phyloP scores from a whole-genome alignment of 2,797 vertebrate species.

The Moxostoma hubbsi region DNA sequence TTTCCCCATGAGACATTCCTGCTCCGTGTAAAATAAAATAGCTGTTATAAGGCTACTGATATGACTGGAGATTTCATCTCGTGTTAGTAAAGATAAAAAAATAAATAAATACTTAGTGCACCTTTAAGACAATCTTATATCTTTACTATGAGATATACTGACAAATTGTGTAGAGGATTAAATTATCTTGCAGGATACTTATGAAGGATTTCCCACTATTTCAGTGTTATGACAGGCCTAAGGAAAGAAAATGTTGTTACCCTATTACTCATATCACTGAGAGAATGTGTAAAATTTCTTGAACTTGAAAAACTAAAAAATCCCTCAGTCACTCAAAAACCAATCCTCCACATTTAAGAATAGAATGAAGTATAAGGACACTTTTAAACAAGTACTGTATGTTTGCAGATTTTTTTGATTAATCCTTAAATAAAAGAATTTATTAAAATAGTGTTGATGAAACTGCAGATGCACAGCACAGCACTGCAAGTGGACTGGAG shows the following conservation, averaged over 20 bases:
- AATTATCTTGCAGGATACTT: slow-evolving; percentile 18
- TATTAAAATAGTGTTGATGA: slow-evolving; percentile 56
- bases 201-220: slow-evolving; percentile 8
- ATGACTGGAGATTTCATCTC: too few relatives aligned
- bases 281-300: slow-evolving; percentile 38
- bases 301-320: slow-evolving; percentile 40
- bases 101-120: too few relatives aligned
- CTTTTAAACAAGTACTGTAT: slow-evolving; percentile 43
- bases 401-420: slow-evolving; percentile 35
- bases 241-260: slow-evolving; percentile 28
- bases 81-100: too few relatives aligned
- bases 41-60: too few relatives aligned
- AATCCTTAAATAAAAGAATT: slow-evolving; percentile 14
- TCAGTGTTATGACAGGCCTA: slow-evolving; percentile 23
- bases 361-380: slow-evolving; percentile 52
- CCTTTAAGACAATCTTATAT: slow-evolving; percentile 12
- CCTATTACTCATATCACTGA: not conserved
- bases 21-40: too few relatives aligned
- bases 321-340: slow-evolving; percentile 26
- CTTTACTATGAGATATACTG: not conserved
- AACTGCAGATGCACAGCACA: slow-evolving; percentile 53
- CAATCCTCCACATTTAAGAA: slow-evolving; percentile 42
- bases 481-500: slow-evolving; percentile 53
- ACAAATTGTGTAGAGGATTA: slow-evolving; percentile 17
- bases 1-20: too few relatives aligned